Conservation (phyloP, 1,140 invertebrate species). For the Diprion similis region DNA sequence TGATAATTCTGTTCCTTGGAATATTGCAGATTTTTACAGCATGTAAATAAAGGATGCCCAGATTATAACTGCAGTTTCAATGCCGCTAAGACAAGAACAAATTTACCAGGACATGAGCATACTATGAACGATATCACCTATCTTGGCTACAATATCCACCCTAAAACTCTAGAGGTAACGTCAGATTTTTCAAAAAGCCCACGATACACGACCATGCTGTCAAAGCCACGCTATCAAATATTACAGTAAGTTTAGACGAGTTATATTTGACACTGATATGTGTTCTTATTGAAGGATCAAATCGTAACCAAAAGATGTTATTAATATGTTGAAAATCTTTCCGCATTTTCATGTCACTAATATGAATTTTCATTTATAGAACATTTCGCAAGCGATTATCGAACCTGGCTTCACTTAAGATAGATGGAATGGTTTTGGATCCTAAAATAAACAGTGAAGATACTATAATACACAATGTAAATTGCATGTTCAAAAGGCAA, state of each 20-base stretch:
- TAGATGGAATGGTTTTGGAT: conserved; percentile 3
- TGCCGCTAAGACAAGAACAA: conserved; percentile 5
- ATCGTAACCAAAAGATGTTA: no score
- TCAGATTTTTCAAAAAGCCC: conserved; percentile 4
- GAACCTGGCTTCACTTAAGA: not conserved
- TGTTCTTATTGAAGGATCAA: no score
- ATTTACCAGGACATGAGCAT: not conserved
- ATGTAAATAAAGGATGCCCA: not conserved
- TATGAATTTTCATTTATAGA: not conserved
- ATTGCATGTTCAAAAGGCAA: conserved; percentile 1
- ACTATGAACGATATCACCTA: not conserved
- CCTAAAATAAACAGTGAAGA: not conserved
- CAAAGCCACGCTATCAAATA: not conserved
- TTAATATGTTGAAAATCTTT: not conserved
- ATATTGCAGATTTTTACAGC: conserved; percentile 9
- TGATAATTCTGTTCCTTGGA: no score
- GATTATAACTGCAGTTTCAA: conserved; percentile 17
- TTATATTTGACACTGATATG: not conserved
- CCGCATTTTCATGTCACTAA: not conserved
- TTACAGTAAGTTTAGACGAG: not conserved
- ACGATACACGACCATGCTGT: not conserved
- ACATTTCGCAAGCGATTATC: not conserved
- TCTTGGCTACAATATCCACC: conserved; percentile 14
- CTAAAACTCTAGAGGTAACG: conserved; percentile 8
- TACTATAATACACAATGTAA: not conserved